phyloP scores from a whole-genome alignment of 2,888 invertebrate species.

The Pharmacophagus antenor region DNA sequence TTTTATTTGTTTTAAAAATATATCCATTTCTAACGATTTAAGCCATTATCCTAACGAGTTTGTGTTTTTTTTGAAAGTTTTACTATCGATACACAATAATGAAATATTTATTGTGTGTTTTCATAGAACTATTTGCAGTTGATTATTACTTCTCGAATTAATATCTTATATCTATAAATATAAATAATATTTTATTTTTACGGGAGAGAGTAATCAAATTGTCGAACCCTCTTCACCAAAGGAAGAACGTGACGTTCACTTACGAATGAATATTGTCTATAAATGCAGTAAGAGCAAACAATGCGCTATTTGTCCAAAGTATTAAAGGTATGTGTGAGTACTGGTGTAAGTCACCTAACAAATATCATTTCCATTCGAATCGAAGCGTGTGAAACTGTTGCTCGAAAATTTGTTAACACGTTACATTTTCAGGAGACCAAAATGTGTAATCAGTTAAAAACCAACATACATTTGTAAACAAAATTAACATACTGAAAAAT shows the following conservation, averaged over 20 bases:
- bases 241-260: conserved; percentile 14
- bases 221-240: not conserved
- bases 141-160: too few relatives aligned
- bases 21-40: too few relatives aligned
- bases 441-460: not conserved
- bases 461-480: not conserved
- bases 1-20: too few relatives aligned
- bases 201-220: not conserved
- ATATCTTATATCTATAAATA: too few relatives aligned
- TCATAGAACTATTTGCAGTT: too few relatives aligned
- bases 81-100: too few relatives aligned
- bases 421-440: conserved; percentile 5
- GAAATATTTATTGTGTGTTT: too few relatives aligned
- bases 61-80: too few relatives aligned
- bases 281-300: conserved; percentile 24
- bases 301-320: conserved; percentile 17
- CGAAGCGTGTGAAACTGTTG: conserved; percentile 20
- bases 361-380: conserved; percentile 19
- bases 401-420: not conserved
- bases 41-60: too few relatives aligned
- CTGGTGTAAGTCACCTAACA: conserved; percentile 22
- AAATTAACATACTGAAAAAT: not conserved
- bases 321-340: conserved; percentile 23
- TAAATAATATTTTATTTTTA: too few relatives aligned
- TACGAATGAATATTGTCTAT: conserved; percentile 28